Evolutionary conservation across 2,888 invertebrate genomes (phyloP).

Genomic region (Bembecia ichneumoniformis): DNA sequence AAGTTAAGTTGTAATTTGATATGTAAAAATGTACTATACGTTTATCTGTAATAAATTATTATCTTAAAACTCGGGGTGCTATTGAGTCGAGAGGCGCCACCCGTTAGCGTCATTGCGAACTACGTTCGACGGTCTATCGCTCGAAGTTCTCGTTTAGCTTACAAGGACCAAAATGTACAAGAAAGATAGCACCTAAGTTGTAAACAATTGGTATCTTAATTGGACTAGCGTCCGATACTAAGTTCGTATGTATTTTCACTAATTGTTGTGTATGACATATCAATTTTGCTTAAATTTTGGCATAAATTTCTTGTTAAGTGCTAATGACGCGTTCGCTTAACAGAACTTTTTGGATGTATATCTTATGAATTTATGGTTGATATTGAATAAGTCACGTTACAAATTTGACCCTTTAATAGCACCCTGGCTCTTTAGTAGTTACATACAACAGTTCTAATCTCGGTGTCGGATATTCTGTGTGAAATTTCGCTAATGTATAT

Average conservation of each 20-base stretch:
- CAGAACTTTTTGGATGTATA: not conserved
- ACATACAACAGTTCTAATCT: not conserved
- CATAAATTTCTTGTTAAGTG: not conserved
- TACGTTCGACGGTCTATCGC: too few relatives aligned
- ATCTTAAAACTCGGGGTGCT: conserved; percentile 48
- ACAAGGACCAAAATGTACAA: conserved; percentile 26
- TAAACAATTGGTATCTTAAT: conserved; percentile 9
- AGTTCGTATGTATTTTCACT: conserved; percentile 4
- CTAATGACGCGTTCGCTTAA: not conserved
- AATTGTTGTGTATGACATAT: conserved; percentile 34
- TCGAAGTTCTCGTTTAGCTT: conserved; percentile 10
- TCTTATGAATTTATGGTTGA: not conserved
- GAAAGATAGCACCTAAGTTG: conserved; percentile 17
- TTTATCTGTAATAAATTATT: conserved; percentile 10
- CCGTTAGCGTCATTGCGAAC: not conserved
- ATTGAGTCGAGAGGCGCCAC: conserved; percentile 19
- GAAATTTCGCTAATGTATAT: conserved; percentile 4
- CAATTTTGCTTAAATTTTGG: conserved; percentile 15
- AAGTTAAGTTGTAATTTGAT: conserved; percentile 16
- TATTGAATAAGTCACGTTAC: conserved; percentile 8
- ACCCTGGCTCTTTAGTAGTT: conserved; percentile 38
- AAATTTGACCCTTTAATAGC: conserved; percentile 36
- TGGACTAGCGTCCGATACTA: conserved; percentile 4
- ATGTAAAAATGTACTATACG: conserved; percentile 1
- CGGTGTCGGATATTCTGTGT: conserved; percentile 6